A percentile compares a stretch with the other conserved stretches of the same genome.
Evolutionary conservation across 2,113 vertebrate genomes (phyloP).

Genomic region (Cathartes aura): DNA sequence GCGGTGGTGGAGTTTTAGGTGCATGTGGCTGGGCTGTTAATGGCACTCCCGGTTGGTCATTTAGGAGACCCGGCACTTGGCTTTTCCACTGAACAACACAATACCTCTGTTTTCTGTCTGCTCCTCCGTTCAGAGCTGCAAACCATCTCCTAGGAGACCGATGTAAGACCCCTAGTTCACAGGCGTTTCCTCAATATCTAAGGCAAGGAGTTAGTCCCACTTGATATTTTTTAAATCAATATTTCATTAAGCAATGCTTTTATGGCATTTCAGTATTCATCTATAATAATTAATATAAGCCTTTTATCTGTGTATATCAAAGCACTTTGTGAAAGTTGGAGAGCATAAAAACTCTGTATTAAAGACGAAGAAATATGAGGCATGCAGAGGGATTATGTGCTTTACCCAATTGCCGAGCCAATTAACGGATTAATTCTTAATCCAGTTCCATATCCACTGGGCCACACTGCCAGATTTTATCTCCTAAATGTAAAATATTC

Average conservation of each 20-base stretch:
- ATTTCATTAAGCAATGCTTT: slow-evolving; percentile 54
- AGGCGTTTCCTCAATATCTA: neutral
- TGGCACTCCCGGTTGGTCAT: neutral
- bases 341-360: slow-evolving; percentile 20
- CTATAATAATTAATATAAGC: slow-evolving; percentile 46
- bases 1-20: neutral
- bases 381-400: slow-evolving; percentile 30
- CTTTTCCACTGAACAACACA: neutral
- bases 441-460: slow-evolving; percentile 19
- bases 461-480: slow-evolving; percentile 27
- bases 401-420: slow-evolving; percentile 42
- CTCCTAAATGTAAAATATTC: slow-evolving; percentile 44
- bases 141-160: neutral
- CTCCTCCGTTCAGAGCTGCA: neutral
- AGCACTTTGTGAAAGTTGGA: slow-evolving; percentile 27
- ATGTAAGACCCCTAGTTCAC: neutral
- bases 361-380: slow-evolving; percentile 6
- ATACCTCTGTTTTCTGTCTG: neutral
- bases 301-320: slow-evolving; percentile 61
- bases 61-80: neutral
- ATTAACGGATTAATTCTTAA: slow-evolving; percentile 46
- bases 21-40: neutral
- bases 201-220: neutral
- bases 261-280: slow-evolving; percentile 46
- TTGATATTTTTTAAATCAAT: slow-evolving; percentile 58